Base-by-base conservation (phyloP, 2,888 invertebrate genomes). In the Melolontha melolontha region DNA sequence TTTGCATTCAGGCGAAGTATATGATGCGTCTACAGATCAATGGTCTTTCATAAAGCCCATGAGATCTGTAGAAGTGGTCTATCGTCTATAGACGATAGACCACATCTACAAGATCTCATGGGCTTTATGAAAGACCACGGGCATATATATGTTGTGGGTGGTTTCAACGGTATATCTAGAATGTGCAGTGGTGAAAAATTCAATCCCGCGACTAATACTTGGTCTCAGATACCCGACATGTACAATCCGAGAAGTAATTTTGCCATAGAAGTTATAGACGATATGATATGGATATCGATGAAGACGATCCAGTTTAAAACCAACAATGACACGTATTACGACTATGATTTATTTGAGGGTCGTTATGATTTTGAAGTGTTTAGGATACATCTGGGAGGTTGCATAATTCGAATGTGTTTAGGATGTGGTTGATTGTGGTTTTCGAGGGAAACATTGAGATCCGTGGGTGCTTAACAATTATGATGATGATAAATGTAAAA, bases 191-290 rank as follows among this genome's bases (percentile, higher is more conserved):
- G 94, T 0, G 97, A 97, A 81, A 91, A 91, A 75, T 96, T 91
- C 80, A 92, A 93, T 80, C 93, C 94, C 0, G 85, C 86, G 6
- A 89, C 90, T 0, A 92, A 94, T 81, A 87, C 88, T 0, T 97
- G 97, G 97, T 86, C 90, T 0, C 87, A 89, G 0, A 92, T 95
- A 50, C 91, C 92, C 0, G 92, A 94, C 81, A 97, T 97, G 97
- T 92, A 92, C 83, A 92, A 93, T 79, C 93, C 95, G 0, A 86
- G 97, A 39, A 96, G 96, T 80, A 97, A 97, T 84, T 97, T 96
- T 80, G 96, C 95, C 27, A 91, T 95, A 17, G 95, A 94, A 78
- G 93, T 96, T 1, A 94, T 97, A 68, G 96, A 97, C 79, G 96
- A 97, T 79, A 93, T 93, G 93, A 92, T 97, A 69, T 69, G 69